phyloP scores from a whole-genome alignment of 2,888 invertebrate genomes.

The Odontocerum albicorne region DNA sequence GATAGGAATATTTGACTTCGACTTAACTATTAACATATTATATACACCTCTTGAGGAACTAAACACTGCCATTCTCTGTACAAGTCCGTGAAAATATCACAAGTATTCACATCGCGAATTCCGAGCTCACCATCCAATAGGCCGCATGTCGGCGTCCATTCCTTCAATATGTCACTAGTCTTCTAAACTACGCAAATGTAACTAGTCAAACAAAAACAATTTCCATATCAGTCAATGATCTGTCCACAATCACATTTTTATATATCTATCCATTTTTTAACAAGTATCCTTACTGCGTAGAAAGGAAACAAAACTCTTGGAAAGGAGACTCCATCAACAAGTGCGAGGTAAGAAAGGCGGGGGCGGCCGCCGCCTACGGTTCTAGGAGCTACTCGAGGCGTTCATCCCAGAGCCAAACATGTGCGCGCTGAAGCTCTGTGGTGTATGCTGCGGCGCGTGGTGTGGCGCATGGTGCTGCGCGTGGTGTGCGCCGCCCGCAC shows the following conservation, averaged over 20 bases:
- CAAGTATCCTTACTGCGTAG: no score
- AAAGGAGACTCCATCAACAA: slow-evolving; percentile 48
- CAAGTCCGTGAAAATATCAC: slow-evolving; percentile 35
- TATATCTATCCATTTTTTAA: slow-evolving; percentile 18
- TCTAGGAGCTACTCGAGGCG: slow-evolving; percentile 55
- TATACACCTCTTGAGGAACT: slow-evolving; percentile 35
- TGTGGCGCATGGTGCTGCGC: slow-evolving; percentile 25
- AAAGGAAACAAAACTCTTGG: no score
- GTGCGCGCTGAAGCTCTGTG: slow-evolving; percentile 51
- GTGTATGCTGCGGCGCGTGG: slow-evolving; percentile 34
- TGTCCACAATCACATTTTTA: slow-evolving; percentile 18
- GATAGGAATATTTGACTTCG: slow-evolving; percentile 32
- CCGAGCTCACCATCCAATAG: slow-evolving; percentile 6
- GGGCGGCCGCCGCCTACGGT: slow-evolving; percentile 45
- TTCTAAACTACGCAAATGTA: slow-evolving; percentile 23
- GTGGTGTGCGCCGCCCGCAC: slow-evolving; percentile 24
- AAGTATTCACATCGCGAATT: slow-evolving; percentile 10
- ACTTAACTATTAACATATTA: slow-evolving; percentile 27
- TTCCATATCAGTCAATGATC: slow-evolving; percentile 26
- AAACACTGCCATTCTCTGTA: slow-evolving; percentile 26
- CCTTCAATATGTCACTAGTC: not conserved
- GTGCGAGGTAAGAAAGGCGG: slow-evolving; percentile 49
- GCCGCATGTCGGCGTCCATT: not conserved
- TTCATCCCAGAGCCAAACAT: slow-evolving; percentile 59
- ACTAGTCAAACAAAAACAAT: slow-evolving; percentile 32